phyloP scores from a whole-genome alignment of 2,113 vertebrate genomes.

The Ibidorhyncha struthersii region DNA sequence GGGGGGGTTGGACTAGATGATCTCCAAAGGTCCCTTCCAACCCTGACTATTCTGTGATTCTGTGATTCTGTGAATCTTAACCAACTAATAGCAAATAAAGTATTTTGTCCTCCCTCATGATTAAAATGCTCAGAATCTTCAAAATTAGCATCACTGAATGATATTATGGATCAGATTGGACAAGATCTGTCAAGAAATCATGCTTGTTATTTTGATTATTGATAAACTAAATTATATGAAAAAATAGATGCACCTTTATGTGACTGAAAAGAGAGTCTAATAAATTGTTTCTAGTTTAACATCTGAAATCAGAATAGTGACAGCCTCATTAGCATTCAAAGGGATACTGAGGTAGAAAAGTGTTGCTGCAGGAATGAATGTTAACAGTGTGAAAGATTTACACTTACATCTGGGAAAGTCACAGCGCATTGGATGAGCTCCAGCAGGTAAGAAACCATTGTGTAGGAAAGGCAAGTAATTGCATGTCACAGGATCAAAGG shows the following conservation, averaged over 20 bases:
- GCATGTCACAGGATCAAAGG: neutral
- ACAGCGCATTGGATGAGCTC: conserved; percentile 9
- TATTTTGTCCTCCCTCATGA: neutral
- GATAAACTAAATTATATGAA: neutral
- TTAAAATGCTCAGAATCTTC: neutral
- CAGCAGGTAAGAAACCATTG: conserved; percentile 15
- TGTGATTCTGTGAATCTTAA: too few species aligned
- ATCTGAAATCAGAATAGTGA: neutral
- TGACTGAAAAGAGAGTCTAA: neutral
- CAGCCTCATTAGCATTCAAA: conserved; percentile 33
- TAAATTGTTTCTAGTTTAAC: neutral
- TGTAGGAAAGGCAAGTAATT: conserved; percentile 6
- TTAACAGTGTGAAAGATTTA: conserved; percentile 34
- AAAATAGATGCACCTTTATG: neutral
- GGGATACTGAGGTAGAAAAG: neutral
- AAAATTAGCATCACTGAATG: neutral
- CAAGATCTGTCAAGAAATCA: neutral
- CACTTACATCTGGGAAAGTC: conserved; percentile 10
- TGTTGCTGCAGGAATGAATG: neutral
- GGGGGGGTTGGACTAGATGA: too few species aligned
- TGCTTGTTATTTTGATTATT: neutral
- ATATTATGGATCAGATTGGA: neutral
- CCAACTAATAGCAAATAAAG: neutral
- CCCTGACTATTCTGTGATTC: too few species aligned
- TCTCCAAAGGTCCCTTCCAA: too few species aligned